Evolutionary conservation across 2,888 invertebrate genomes (phyloP), one percentile per base, ranked within the genome.

Genomic region (Nemurella pictetii): DNA sequence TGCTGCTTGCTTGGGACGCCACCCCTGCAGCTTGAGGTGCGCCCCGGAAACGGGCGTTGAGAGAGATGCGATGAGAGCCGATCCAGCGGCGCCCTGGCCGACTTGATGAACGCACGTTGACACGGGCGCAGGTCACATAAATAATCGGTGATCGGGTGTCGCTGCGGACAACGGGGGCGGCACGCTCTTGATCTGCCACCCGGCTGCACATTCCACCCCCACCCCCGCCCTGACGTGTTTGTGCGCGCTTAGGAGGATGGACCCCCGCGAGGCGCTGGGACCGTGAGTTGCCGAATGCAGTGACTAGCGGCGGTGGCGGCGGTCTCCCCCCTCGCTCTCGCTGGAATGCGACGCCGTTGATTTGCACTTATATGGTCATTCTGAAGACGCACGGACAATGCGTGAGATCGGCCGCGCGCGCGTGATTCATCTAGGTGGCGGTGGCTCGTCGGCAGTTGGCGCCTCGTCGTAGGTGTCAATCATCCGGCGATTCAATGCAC

Each of bases 111-210:
- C n/a, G n/a, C n/a, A n/a, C n/a, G n/a, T n/a, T n/a, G n/a, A n/a
- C n/a, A n/a, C 35, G 35, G 35, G 12, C 35, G n/a, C 55, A 20
- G 5, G 55, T 12, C 55, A 55, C 55, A 75, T 78, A 78, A 78
- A n/a, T 78, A 29, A 30, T 29, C 29, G 30, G 20, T 75, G 20
- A 28, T 75, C 26, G 27, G 26, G 7, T 36, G 55, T 27, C 9
- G 28, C 20, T n/a, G 78, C 0, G 78, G 78, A 78, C 78, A 78
- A 78, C 5, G 28, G 78, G 3, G 78, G 78, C 78, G 78, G 78
- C 78, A 30, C 30, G 15, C 26, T 28, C 78, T 77, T 30, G 5
- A 30, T 29, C 78, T 28, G n/a, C 9, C 78, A 28, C 28, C 5
- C 15, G 55, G 55, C 35, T 12, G 35, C 55, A 78, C 78, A 78